These are phyloP conservation scores for Phyllopteryx taeniolatus DNA, from an alignment of 2,113 vertebrate species.

Conservation along the genomic window DNA sequence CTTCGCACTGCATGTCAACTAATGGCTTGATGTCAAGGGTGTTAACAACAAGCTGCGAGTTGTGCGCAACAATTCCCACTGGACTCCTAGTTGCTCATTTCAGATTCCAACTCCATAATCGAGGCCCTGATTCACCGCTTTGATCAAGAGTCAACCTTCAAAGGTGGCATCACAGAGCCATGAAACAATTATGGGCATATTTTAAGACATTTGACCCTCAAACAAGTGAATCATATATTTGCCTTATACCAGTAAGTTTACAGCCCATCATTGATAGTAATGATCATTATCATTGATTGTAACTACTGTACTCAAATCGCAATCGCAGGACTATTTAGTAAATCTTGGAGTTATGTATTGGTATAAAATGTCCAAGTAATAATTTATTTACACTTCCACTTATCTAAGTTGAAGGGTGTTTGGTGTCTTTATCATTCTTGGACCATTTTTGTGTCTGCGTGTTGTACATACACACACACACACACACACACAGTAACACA, in stretches of 20 bases:
- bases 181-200: slow-evolving; percentile 6
- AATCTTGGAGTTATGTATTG: too few relatives aligned
- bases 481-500: too few relatives aligned
- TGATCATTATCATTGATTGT: too few relatives aligned
- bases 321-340: too few relatives aligned
- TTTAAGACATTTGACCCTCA: not conserved
- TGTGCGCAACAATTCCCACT: slow-evolving; percentile 37
- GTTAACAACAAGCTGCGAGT: slow-evolving; percentile 42
- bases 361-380: too few relatives aligned
- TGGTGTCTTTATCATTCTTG: too few relatives aligned
- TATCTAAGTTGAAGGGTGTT: too few relatives aligned
- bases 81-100: slow-evolving; percentile 45
- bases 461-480: too few relatives aligned
- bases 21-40: slow-evolving; percentile 44
- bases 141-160: slow-evolving; percentile 19
- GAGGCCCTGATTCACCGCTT: slow-evolving; percentile 35
- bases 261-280: too few relatives aligned
- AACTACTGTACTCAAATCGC: too few relatives aligned
- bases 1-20: slow-evolving; percentile 28
- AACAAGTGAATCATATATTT: not conserved
- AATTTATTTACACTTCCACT: too few relatives aligned
- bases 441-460: too few relatives aligned
- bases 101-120: slow-evolving; percentile 23
- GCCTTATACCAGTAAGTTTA: not conserved
- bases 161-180: not conserved